Percentiles rank a stretch among this genome's conserved stretches.
Evolutionary conservation across 2,113 vertebrate genomes (phyloP).

Genomic region (Heliornis fulica): DNA sequence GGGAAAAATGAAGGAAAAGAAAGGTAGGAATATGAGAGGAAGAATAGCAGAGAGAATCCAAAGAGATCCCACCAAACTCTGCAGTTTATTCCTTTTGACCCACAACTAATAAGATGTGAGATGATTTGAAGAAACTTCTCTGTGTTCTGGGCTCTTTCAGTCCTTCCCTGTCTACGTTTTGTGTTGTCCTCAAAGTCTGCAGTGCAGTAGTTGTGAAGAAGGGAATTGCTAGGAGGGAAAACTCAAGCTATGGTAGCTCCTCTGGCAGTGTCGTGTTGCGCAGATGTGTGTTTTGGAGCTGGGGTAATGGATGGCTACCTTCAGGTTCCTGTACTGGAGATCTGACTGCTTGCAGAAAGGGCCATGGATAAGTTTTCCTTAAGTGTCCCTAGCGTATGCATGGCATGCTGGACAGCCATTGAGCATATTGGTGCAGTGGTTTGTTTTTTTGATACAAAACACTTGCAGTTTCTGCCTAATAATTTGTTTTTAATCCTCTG

Average conservation of each 20-base stretch:
- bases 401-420: neutral
- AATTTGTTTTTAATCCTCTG: conserved; percentile 22
- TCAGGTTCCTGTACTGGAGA: neutral
- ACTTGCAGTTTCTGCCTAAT: neutral
- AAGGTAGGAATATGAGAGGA: neutral
- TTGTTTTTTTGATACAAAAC: neutral
- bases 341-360: neutral
- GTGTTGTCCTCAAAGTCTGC: conserved; percentile 65
- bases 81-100: neutral
- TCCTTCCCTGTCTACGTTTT: neutral
- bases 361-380: neutral
- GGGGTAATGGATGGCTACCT: neutral
- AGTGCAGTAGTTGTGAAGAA: conserved; percentile 54
- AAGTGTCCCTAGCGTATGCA: neutral
- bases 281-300: neutral
- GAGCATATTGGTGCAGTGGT: neutral
- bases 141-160: neutral
- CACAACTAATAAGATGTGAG: neutral
- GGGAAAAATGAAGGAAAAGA: neutral
- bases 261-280: neutral
- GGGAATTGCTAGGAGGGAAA: conserved; percentile 12
- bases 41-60: neutral
- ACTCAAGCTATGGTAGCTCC: neutral
- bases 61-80: neutral
- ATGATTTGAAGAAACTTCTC: conserved; percentile 1